phyloP scores from a whole-genome alignment of 2,113 vertebrate genomes.

The Colossoma macropomum region DNA sequence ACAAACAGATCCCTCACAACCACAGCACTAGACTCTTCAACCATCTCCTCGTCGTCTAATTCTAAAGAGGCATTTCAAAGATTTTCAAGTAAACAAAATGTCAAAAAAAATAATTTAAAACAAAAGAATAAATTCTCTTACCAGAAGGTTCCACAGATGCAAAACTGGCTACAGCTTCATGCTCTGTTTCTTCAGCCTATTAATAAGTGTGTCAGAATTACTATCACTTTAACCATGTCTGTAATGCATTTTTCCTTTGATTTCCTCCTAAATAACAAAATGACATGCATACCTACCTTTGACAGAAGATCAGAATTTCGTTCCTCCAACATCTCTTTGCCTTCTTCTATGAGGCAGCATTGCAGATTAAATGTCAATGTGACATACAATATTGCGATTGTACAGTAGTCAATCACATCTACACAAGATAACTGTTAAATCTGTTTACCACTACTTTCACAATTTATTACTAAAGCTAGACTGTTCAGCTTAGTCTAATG shows the following conservation, averaged over 20 bases:
- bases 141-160: slow-evolving; percentile 14
- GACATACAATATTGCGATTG: not conserved
- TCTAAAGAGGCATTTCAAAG: not conserved
- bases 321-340: not conserved
- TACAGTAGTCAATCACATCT: not conserved
- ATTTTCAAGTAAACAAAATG: not conserved
- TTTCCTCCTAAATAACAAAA: not conserved
- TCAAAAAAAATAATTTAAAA: not conserved
- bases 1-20: not conserved
- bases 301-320: not conserved
- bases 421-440: not conserved
- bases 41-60: not conserved
- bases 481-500: too few species aligned
- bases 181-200: slow-evolving; percentile 7
- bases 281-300: slow-evolving; percentile 1
- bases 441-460: not conserved
- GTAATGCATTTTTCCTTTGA: not conserved
- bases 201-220: not conserved
- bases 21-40: not conserved
- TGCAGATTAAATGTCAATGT: not conserved
- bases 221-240: not conserved
- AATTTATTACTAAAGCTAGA: too few species aligned
- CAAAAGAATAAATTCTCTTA: not conserved
- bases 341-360: not conserved
- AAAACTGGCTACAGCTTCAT: not conserved